A percentile compares a stretch with the other conserved stretches of the same genome.
Evolutionary conservation across 2,797 vertebrate genomes (phyloP).

Genomic region (Sparidentex hasta): DNA sequence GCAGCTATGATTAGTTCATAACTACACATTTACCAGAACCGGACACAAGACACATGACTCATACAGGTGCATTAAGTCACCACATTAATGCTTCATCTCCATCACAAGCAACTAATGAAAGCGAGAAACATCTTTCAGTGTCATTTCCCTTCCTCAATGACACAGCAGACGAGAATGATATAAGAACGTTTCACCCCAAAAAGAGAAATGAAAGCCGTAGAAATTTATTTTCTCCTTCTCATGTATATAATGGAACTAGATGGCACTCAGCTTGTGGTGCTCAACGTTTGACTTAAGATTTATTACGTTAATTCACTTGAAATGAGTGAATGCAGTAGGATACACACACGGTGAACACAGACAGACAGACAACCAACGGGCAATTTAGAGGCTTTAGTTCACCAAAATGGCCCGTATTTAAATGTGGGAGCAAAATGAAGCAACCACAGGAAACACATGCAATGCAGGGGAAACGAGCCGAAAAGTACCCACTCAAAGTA

Average conservation of each 20-base stretch:
- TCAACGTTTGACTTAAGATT: not conserved
- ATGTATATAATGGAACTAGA: too few species aligned
- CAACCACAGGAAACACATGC: not conserved
- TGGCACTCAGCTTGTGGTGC: too few species aligned
- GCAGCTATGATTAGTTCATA: not conserved
- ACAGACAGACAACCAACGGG: not conserved
- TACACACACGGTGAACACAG: not conserved
- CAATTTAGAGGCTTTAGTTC: not conserved
- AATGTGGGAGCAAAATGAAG: not conserved
- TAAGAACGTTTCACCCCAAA: not conserved
- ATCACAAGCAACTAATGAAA: slow-evolving; percentile 1
- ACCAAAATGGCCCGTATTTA: not conserved
- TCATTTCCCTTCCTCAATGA: not conserved
- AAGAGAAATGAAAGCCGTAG: too few species aligned
- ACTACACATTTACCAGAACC: slow-evolving; percentile 7
- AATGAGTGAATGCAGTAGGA: not conserved
- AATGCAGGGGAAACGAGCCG: not conserved
- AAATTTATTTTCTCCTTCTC: too few species aligned
- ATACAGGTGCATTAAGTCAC: not conserved
- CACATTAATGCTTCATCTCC: not conserved
- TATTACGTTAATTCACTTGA: not conserved
- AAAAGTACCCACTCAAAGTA: slow-evolving; percentile 1
- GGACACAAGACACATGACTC: slow-evolving; percentile 8
- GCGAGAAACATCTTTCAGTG: not conserved
- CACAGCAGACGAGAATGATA: not conserved